Base-by-base conservation (phyloP, 2,113 vertebrate genomes). In the Prionailurus bengalensis region DNA sequence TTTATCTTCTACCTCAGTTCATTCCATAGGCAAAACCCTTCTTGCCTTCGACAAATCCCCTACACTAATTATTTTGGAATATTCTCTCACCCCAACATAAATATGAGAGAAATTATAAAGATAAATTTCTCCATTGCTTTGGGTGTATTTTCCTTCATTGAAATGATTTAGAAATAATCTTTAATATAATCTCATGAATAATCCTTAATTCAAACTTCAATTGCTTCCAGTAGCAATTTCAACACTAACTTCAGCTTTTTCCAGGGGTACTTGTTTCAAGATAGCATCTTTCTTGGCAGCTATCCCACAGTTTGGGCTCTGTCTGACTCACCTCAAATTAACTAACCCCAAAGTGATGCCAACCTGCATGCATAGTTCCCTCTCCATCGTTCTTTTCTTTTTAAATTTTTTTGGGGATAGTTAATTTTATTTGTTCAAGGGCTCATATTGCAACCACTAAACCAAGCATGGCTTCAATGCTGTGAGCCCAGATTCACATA, bases 401-500 rank as follows among this genome's bases (percentile, higher is more conserved):
- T 45, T 45, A 45, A 45, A 45, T 0, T 45, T 45, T 45, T 45
- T 45, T 45, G 9, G 45, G 45, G 45, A 8, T 23, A 58, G 55
- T 58, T 58, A 58, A 58, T 58, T 58, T 58, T 58, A 58, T 99
- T 98, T 98, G 98, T 98, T 98, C 97, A 16, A 84, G 48, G 95
- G 53, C 90, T 98, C 95, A 53, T 79, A 70, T 6, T 98, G 98
- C 97, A 96, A 97, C 97, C 97, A 58, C 96, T 98, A 98, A 94
- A 97, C 70, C 83, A 97, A 97, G 96, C 74, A 0, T 63, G 90
- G 45, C 97, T 98, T 91, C 98, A 92, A 98, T 96, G 96, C 91
- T 87, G 66, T 89, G 97, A 89, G 98, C 83, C 80, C 85, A 48
- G 95, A 88, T 95, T 98, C 93, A 86, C 74, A 95, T 81, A 65